Conservation (phyloP, 2,113 vertebrate species). For the Rhabdornis inornatus region DNA sequence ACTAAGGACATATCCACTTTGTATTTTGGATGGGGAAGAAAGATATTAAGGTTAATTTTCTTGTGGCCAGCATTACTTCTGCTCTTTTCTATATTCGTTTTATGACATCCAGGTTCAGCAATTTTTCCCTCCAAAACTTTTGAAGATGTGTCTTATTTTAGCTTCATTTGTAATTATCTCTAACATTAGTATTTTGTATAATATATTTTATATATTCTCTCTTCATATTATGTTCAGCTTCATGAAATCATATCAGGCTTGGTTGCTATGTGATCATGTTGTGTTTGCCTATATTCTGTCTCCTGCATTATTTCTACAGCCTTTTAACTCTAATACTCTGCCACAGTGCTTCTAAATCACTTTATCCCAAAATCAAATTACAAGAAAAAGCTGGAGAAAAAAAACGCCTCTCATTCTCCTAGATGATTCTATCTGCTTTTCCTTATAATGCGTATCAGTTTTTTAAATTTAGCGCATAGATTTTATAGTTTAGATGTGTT, state of each 20-base stretch:
- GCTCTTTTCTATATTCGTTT: not conserved
- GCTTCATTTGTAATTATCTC: not conserved
- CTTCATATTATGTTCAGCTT: not conserved
- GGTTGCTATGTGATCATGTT: constrained; percentile 1
- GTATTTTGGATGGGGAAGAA: not conserved
- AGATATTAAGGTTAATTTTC: not conserved
- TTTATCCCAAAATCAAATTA: constrained; percentile 45
- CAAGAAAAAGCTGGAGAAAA: not conserved
- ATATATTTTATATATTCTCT: not conserved
- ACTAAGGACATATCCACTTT: not conserved
- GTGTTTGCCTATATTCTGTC: not conserved
- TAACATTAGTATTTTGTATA: not conserved
- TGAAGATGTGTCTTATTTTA: not conserved
- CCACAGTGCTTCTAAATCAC: constrained; percentile 18
- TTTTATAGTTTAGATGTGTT: not conserved
- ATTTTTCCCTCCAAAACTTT: not conserved
- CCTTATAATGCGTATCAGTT: not conserved
- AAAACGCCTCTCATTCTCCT: not conserved
- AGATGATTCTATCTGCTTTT: not conserved
- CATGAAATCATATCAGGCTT: constrained; percentile 16
- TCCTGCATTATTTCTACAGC: constrained; percentile 1
- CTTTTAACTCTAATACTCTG: constrained; percentile 12
- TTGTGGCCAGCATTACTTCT: not conserved
- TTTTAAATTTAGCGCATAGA: not conserved
- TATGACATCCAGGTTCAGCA: not conserved